Evolutionary conservation across 2,113 vertebrate genomes (phyloP).

Genomic region (Fukomys damarensis): DNA sequence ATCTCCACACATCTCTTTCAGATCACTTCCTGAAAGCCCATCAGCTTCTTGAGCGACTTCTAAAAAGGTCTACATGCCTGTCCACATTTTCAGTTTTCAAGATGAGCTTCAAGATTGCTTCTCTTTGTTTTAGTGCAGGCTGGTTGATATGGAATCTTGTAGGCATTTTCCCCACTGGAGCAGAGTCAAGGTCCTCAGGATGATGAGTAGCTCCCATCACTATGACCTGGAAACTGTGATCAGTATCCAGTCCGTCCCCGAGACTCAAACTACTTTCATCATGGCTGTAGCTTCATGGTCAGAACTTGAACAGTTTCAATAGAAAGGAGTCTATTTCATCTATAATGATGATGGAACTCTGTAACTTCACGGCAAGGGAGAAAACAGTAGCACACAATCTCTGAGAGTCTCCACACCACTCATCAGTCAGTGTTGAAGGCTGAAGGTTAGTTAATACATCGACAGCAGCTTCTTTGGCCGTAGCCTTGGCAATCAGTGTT

Average conservation of each 20-base stretch:
- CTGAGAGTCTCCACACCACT: constrained; percentile 99
- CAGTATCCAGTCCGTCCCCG: constrained; percentile 98
- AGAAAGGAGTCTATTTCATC: constrained; percentile 99
- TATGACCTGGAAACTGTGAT: constrained; percentile 96
- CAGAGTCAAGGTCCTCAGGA: constrained; percentile 97
- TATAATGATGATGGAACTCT: constrained; percentile 98
- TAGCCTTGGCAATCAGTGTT: constrained; percentile 97
- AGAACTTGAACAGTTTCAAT: constrained; percentile 94
- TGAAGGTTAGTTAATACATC: constrained; percentile 99
- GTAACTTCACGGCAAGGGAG: constrained; percentile 97
- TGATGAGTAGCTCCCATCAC: constrained; percentile 99
- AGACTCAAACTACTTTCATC: constrained; percentile 99
- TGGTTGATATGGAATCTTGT: constrained; percentile 98
- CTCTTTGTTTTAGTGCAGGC: constrained; percentile 93
- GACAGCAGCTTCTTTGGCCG: constrained; percentile 96
- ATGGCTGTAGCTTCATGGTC: constrained; percentile 99
- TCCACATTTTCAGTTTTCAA: constrained; percentile 96
- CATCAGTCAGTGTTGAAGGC: constrained; percentile 97
- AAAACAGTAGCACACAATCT: constrained; percentile 98
- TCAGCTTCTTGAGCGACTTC: constrained; percentile 92
- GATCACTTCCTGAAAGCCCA: constrained; percentile 97
- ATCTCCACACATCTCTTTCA: constrained; percentile 97
- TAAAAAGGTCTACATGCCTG: constrained; percentile 87
- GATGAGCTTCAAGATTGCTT: constrained; percentile 95
- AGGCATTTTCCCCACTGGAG: constrained; percentile 97